A percentile compares a stretch with the other conserved stretches of the same genome.
Conservation (phyloP, 1,140 invertebrate species). For the Manduca sexta region DNA sequence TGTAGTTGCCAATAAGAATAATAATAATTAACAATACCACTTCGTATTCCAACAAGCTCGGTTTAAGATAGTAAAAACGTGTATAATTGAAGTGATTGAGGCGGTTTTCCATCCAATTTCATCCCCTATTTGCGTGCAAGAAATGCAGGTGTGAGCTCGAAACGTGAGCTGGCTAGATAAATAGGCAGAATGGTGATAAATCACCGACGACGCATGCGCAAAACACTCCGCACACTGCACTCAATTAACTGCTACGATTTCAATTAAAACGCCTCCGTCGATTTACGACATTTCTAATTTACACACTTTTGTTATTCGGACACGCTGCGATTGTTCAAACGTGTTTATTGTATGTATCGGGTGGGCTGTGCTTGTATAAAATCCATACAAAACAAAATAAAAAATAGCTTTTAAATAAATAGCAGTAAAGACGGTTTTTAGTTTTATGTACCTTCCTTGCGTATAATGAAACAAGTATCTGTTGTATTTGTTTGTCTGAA, state of each 20-base stretch:
- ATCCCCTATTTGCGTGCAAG: slow-evolving; percentile 13
- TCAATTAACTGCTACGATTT: slow-evolving; percentile 61
- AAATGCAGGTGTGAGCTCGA: slow-evolving; percentile 26
- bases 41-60: no score
- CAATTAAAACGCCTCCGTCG: slow-evolving; percentile 61
- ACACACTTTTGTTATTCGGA: slow-evolving; percentile 46
- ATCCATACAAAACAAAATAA: no score
- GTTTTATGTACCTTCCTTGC: no score
- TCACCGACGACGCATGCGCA: slow-evolving; percentile 48
- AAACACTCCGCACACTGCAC: slow-evolving; percentile 32
- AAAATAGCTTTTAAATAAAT: no score
- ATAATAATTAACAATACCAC: no score
- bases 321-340: slow-evolving; percentile 16
- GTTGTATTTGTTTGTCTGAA: no score
- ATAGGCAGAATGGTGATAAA: slow-evolving; percentile 42
- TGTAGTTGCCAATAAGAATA: no score
- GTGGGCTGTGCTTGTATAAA: no score
- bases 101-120: not conserved
- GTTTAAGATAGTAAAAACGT: no score
- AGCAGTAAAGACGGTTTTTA: no score
- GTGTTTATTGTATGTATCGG: not conserved
- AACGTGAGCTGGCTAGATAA: slow-evolving; percentile 39
- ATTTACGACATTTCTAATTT: slow-evolving; percentile 63
- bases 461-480: no score
- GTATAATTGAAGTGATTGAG: no score